Evolutionary conservation across 2,113 vertebrate genomes (phyloP), one percentile per base, ranked within the genome.

Genomic region (Pseudopipra pipra): DNA sequence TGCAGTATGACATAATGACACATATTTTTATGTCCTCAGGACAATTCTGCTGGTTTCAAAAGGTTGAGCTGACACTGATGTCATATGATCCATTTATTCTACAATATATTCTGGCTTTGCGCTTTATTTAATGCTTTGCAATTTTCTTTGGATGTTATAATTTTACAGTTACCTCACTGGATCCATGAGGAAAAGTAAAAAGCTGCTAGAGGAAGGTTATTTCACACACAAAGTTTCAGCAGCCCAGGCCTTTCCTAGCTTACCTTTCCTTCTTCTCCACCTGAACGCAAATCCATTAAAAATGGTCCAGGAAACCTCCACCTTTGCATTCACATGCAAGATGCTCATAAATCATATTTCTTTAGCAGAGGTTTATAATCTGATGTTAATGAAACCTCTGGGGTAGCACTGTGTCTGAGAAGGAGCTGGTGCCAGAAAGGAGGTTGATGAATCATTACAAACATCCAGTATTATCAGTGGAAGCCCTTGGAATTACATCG

Each of bases 71-170:
- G 82, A 79, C 66, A 81, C 41, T 92, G 71, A 85, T 79, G 71
- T 89, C 84, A 85, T 33, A 11, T 87, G 80, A 85, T 76, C 65
- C 51, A 52, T 27, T 94, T 87, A 67, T 79, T 96, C 62, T 91
- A 81, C 87, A 91, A 71, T 71, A 67, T 73, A 79, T 75, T 59
- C 44, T 89, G 70, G n/a, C 39, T 63, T 67, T 49, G n/a, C 19
- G 14, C 51, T 94, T 90, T 76, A 77, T 70, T 94, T 75, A 30
- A 46, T 92, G 63, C 21, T 79, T 94, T 90, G 63, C 63, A 79
- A 51, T 52, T 35, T 80, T 96, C 33, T 87, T 96, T 94, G 31
- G 90, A 91, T 85, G 61, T 70, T 24, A 35, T 85, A 82, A 95
- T 92, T 82, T 88, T 85, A 65, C 49, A 89, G 43, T 90, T 89